These are phyloP conservation scores for Cristatella mucedo DNA, from an alignment of 2,888 invertebrate genomes.

Conservation along the genomic window DNA sequence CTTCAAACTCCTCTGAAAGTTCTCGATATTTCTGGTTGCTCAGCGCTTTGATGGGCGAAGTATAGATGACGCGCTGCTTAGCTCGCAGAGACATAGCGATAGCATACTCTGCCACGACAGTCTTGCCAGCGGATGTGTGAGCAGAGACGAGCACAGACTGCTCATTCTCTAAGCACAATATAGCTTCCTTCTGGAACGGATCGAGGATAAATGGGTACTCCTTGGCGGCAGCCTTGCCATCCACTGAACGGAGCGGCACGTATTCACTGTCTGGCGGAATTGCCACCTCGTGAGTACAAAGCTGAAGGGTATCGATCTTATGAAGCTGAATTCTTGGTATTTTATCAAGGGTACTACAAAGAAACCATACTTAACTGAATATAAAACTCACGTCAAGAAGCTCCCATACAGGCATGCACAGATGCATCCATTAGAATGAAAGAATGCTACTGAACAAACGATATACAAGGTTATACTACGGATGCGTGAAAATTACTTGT, in stretches of 20 bases:
- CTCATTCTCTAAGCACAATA: slow-evolving; percentile 86
- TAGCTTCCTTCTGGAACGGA: slow-evolving; percentile 93
- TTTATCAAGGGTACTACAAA: slow-evolving; percentile 52
- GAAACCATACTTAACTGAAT: slow-evolving; percentile 7
- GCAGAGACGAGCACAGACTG: slow-evolving; percentile 97
- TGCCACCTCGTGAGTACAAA: slow-evolving; percentile 87
- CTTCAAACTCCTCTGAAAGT: slow-evolving; percentile 84
- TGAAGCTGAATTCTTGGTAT: slow-evolving; percentile 69
- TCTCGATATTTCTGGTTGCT: slow-evolving; percentile 99
- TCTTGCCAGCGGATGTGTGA: slow-evolving; percentile 98
- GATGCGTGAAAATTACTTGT: no score
- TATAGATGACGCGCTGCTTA: slow-evolving; percentile 95
- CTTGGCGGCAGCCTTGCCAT: slow-evolving; percentile 54
- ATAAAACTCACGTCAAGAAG: slow-evolving; percentile 8
- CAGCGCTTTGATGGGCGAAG: slow-evolving; percentile 95
- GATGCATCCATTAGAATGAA: no score
- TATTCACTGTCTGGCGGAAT: slow-evolving; percentile 73
- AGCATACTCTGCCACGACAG: slow-evolving; percentile 89
- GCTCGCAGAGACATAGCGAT: slow-evolving; percentile 81
- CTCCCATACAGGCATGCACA: no score
- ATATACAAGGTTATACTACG: no score
- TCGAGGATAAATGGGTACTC: slow-evolving; percentile 85
- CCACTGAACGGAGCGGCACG: slow-evolving; percentile 43
- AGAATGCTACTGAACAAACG: no score
- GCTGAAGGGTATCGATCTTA: slow-evolving; percentile 70